Conservation (phyloP, 2,797 vertebrate genomes). For the Gymnocypris eckloni region DNA sequence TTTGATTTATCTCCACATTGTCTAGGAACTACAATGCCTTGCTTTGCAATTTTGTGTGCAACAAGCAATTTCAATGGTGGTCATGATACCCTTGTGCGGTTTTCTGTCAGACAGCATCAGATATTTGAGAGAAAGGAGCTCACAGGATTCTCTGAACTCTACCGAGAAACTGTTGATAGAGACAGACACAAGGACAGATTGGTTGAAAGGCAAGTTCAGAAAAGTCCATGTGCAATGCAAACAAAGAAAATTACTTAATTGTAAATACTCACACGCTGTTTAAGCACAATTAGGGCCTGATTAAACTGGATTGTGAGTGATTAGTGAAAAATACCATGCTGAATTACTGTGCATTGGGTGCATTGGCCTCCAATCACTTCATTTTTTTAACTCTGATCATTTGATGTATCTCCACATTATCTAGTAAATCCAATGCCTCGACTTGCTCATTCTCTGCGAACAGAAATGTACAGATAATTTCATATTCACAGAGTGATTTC, state of each 20-base stretch:
- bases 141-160: neutral
- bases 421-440: neutral
- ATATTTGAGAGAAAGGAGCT: constrained; percentile 14
- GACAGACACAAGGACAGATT: neutral
- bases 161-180: neutral
- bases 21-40: neutral
- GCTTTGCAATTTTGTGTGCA: constrained; percentile 28
- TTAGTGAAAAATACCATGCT: neutral
- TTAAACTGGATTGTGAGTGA: neutral
- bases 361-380: neutral
- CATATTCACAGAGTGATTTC: constrained; percentile 19
- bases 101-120: constrained; percentile 23
- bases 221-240: neutral
- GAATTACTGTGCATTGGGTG: neutral
- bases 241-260: constrained; percentile 9
- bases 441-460: constrained; percentile 6
- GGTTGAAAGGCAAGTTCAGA: neutral
- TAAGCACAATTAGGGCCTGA: neutral
- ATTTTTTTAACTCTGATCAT: neutral
- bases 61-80: neutral
- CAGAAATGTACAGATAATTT: constrained; percentile 12
- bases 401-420: neutral
- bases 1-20: neutral
- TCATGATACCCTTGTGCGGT: constrained; percentile 4
- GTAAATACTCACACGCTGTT: neutral